Evolutionary conservation across 92 coral and sea anemone species (phyloP), one percentile per base, ranked within the genome.

Genomic region (Diadumene lineata): DNA sequence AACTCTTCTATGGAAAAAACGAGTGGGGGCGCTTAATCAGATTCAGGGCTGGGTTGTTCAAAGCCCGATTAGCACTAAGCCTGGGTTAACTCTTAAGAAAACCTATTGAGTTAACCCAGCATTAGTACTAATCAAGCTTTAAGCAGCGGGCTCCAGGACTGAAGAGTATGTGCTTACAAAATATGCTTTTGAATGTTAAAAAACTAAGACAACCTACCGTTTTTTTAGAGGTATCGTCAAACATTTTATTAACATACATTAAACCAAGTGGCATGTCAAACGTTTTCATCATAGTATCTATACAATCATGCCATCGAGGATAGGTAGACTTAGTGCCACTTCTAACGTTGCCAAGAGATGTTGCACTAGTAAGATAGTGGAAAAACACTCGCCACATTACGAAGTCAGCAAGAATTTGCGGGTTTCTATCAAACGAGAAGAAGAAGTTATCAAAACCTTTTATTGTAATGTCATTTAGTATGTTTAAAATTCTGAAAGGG

Each of bases 191-290:
- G 13, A 38, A 4, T 38, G 48, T 38, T 4, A 38, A 38, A 38
- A 6, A 38, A 38, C 48, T 38, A 4, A 13, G 13, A 38, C 48
- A 23, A 62, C 38, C 13, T 62, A 19, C 68, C 68, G 43, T 62
- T 62, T 62, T 62, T 43, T 62, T 62, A 16, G 68, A 28, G 13
- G 9, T 7, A n/a, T 62, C 68, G n/a, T 62, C 43, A 15, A 62
- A 62, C 3, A 28, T 62, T 10, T 18, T 23, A 31, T 62, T 19
- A 22, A 62, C 68, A 30, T 62, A 62, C 43, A 62, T 4, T 23
- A 62, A 30, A 7, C 43, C 68, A 28, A 62, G 68, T 62, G 68
- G 0, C 43, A 62, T 28, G 21, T 31, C 43, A 62, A 62, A 62
- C 29, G 68, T 15, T 0, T 19, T 31, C 18, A 62, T 27, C 68